Evolutionary conservation across 2,113 vertebrate genomes (phyloP).

Genomic region (Lagenorhynchus albirostris): DNA sequence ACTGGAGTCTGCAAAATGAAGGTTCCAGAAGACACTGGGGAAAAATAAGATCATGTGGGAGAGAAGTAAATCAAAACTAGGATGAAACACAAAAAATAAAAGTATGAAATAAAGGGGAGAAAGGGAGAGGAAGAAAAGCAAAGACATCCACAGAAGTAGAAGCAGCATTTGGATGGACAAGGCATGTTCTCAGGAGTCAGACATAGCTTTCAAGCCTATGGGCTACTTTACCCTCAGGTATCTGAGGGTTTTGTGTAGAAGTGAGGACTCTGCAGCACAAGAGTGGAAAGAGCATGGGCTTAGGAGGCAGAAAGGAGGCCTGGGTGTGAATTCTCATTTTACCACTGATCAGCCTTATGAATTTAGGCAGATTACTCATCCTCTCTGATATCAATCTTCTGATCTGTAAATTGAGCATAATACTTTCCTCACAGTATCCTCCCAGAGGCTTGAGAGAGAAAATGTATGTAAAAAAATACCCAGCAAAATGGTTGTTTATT

Average conservation of each 20-base stretch:
- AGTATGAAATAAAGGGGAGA: background rate
- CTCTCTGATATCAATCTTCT: background rate
- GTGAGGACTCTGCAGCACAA: background rate
- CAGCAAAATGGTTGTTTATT: background rate
- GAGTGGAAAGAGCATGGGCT: background rate
- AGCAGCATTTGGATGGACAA: background rate
- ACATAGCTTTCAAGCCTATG: background rate
- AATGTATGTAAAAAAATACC: background rate
- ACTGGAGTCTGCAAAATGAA: background rate
- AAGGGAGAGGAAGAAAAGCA: background rate
- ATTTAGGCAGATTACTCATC: background rate
- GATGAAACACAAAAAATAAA: background rate
- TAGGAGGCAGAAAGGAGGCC: background rate
- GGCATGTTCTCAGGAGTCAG: background rate
- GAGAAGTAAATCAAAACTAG: background rate
- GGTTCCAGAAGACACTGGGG: background rate
- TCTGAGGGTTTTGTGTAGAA: background rate
- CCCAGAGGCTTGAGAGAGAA: background rate
- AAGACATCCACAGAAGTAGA: background rate
- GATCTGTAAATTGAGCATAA: background rate
- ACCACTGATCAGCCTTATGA: background rate
- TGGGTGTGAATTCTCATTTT: background rate
- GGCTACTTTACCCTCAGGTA: background rate
- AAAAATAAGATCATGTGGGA: background rate
- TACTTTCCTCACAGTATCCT: background rate